Conservation (phyloP, 1,140 invertebrate genomes). For the Mizuhopecten yessoensis region DNA sequence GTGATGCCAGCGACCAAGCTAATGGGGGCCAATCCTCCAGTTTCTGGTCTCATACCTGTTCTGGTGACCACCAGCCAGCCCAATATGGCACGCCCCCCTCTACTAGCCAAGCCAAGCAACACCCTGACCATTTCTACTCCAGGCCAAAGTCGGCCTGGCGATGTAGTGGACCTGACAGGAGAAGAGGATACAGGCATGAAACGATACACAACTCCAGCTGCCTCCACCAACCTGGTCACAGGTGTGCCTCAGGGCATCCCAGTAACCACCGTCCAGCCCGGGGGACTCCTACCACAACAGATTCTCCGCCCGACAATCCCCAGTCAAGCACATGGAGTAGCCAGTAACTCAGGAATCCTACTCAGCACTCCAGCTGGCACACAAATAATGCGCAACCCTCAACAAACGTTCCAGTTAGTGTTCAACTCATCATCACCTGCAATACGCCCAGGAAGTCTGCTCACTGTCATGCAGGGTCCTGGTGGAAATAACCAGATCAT, state of each 20-base stretch:
- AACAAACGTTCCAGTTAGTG: constrained; percentile 64
- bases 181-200: constrained; percentile 66
- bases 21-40: background rate
- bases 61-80: background rate
- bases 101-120: background rate
- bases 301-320: constrained; percentile 48
- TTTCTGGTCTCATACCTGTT: background rate
- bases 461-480: constrained; percentile 56
- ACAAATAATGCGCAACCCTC: constrained; percentile 59
- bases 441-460: constrained; percentile 63
- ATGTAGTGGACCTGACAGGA: constrained; percentile 70
- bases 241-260: constrained; percentile 46
- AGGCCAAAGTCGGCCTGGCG: constrained; percentile 44
- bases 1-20: background rate
- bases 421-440: constrained; percentile 61
- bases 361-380: constrained; percentile 66
- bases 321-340: constrained; percentile 53
- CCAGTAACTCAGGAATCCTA: constrained; percentile 61
- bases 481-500: constrained; percentile 28
- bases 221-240: background rate
- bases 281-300: constrained; percentile 9
- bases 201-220: constrained; percentile 17
- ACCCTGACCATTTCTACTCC: background rate
- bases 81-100: background rate
- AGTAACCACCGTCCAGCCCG: constrained; percentile 3